Base-by-base conservation (phyloP, 2,888 invertebrate genomes). In the Hyles lineata region DNA sequence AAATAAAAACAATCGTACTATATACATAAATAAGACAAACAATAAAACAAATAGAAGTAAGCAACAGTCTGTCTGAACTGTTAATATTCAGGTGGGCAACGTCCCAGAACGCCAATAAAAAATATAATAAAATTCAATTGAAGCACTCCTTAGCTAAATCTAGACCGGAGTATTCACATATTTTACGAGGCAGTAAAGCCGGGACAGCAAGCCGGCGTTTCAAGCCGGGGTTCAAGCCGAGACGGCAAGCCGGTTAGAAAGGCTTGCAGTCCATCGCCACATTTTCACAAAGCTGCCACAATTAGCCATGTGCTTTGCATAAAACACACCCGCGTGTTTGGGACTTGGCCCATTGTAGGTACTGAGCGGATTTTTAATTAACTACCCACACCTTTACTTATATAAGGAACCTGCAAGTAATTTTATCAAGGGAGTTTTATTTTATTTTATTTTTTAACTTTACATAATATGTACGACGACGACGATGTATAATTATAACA, bases 281-380 rank as follows among this genome's bases (percentile, higher is more conserved):
- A 82, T 79, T 82, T 82, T 81, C 77, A 79, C 76, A 75, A 77
- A 85, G 83, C 84, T 79, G 81, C 84, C 79, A 85, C 88, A 88
- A 88, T 89, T 89, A 89, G 87, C 84, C 79, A 79, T 82, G 82
- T 83, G 83, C 82, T 89, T 89, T 88, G 86, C 88, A 89, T 88
- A 88, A 86, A 87, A 85, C 84, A 83, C 83, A 80, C 77, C 81
- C 81, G 80, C 74, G 76, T 73, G 73, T 72, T 76, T 74, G 21
- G 43, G 63, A 61, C 58, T 72, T 63, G 78, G 74, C 21, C 70
- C 74, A 80, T 80, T 79, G 67, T 59, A 74, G 29, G 52, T 70
- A 72, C 60, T 60, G 60, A 73, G 73, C 67, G 69, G 67, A 50
- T 62, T 73, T 61, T 60, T 29, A 62, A 69, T 52, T 69, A 25